Evolutionary conservation across 2,797 vertebrate genomes (phyloP).

Genomic region (Thripadectes ignobilis): DNA sequence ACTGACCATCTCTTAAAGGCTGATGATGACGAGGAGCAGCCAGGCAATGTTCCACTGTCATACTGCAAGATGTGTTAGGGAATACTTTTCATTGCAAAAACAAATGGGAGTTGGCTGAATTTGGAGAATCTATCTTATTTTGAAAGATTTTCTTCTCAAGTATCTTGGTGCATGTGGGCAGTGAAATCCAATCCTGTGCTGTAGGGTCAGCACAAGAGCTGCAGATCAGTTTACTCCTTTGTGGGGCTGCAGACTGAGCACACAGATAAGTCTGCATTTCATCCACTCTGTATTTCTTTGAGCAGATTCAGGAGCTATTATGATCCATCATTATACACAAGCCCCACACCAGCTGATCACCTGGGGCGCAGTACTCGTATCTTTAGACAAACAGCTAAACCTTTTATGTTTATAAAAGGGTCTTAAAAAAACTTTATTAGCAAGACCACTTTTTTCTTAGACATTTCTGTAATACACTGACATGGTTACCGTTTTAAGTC

Average conservation of each 20-base stretch:
- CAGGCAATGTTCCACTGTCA: neutral
- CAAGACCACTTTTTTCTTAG: neutral
- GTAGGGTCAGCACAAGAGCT: neutral
- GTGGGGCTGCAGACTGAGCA: neutral
- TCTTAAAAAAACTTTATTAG: neutral
- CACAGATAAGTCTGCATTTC: neutral
- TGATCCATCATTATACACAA: neutral
- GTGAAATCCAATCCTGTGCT: neutral
- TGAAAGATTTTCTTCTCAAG: neutral
- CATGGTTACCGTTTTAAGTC: neutral
- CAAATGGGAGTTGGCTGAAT: neutral
- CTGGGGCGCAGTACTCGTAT: neutral
- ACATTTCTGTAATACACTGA: neutral
- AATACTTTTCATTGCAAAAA: neutral
- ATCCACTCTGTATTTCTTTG: neutral
- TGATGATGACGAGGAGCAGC: accelerated
- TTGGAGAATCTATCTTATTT: neutral
- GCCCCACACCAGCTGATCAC: accelerated
- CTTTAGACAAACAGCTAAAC: neutral
- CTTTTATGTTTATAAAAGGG: neutral
- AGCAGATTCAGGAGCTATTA: neutral
- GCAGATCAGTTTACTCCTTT: neutral
- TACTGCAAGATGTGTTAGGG: neutral
- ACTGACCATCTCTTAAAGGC: neutral
- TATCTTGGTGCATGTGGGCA: accelerated